Percentiles rank a stretch among this genome's conserved stretches.
phyloP scores from a whole-genome alignment of 2,113 vertebrate species.

The Addax nasomaculatus region DNA sequence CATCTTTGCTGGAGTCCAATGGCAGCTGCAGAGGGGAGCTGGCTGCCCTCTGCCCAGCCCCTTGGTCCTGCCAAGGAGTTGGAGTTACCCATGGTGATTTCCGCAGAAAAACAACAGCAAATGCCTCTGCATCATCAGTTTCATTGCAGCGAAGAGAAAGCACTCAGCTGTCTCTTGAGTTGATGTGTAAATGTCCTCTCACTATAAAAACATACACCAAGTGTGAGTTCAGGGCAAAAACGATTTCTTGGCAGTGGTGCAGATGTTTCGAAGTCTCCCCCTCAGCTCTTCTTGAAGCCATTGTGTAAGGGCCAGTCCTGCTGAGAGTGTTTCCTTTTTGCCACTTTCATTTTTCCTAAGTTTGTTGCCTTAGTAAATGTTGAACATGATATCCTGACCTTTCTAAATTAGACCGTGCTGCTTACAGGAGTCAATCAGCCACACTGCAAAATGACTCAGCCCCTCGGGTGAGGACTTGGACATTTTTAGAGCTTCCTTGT shows the following conservation, averaged over 20 bases:
- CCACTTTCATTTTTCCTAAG: not conserved
- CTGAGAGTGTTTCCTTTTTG: slow-evolving; percentile 12
- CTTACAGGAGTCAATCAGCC: not conserved
- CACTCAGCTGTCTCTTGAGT: not conserved
- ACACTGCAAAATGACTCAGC: not conserved
- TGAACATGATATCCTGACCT: not conserved
- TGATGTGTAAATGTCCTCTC: not conserved
- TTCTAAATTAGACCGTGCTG: not conserved
- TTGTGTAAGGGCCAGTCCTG: not conserved
- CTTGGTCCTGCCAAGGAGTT: not conserved
- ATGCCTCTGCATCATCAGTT: not conserved
- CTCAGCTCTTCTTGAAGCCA: not conserved
- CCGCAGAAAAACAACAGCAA: not conserved
- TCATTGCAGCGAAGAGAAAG: not conserved
- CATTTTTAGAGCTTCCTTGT: not conserved
- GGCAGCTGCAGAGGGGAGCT: not conserved
- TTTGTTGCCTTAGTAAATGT: not conserved
- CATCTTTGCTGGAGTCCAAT: not conserved
- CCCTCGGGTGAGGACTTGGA: not conserved
- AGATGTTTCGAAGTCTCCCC: not conserved
- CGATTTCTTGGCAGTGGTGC: not conserved
- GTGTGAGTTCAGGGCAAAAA: not conserved
- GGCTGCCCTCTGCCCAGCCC: not conserved
- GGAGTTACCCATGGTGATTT: not conserved
- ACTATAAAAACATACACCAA: not conserved